Conservation (phyloP, 2,888 invertebrate genomes). For the Rhamphomyia laevipes region DNA sequence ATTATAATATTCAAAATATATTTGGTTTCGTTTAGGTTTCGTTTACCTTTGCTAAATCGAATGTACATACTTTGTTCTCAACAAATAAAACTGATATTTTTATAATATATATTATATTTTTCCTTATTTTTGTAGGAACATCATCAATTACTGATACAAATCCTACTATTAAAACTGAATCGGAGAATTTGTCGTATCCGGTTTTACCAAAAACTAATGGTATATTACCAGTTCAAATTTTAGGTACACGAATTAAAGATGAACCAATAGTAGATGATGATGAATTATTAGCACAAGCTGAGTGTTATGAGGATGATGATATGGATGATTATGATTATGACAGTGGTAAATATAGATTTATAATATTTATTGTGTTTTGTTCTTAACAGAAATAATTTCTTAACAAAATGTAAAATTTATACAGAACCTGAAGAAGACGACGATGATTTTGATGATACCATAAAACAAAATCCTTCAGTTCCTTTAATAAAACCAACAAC, state of each 20-base stretch:
- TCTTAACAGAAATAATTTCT: slow-evolving; percentile 2
- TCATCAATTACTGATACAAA: too few relatives aligned
- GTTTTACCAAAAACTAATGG: too few relatives aligned
- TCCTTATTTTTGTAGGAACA: too few relatives aligned
- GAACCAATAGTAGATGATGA: slow-evolving; percentile 12
- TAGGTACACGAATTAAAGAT: slow-evolving; percentile 16
- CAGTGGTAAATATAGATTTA: slow-evolving; percentile 9
- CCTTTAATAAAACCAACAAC: too few relatives aligned
- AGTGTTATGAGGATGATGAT: slow-evolving; percentile 9
- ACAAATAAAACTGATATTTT: too few relatives aligned
- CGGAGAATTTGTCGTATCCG: too few relatives aligned
- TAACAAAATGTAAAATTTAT: not conserved
- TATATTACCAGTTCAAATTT: slow-evolving; percentile 7
- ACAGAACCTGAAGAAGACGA: slow-evolving; percentile 16
- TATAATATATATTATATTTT: too few relatives aligned
- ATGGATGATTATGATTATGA: slow-evolving; percentile 14
- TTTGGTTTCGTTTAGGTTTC: too few relatives aligned
- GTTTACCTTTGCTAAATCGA: too few relatives aligned
- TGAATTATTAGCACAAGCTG: not conserved
- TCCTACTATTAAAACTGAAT: too few relatives aligned
- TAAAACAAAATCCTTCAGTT: not conserved
- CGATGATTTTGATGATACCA: slow-evolving; percentile 12
- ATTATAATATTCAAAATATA: too few relatives aligned
- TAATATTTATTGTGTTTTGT: not conserved
- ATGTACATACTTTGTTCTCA: too few relatives aligned